phyloP scores from a whole-genome alignment of 2,888 invertebrate species.

The Drosophila diplacantha region DNA sequence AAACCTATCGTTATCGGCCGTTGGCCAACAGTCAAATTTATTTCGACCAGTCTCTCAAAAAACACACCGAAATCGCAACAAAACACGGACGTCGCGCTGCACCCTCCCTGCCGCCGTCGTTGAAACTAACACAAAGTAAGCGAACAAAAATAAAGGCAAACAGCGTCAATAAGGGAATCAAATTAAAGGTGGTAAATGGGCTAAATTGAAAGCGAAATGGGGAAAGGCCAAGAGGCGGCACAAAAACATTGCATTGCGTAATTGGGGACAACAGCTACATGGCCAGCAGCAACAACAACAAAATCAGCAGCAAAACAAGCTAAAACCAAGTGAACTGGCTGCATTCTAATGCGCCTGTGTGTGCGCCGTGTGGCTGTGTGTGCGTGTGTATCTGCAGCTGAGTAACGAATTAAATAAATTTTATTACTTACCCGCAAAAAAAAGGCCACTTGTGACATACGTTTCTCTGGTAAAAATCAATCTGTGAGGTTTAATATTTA shows the following conservation, averaged over 20 bases:
- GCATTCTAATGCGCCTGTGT: conserved; percentile 49
- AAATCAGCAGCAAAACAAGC: conserved; percentile 36
- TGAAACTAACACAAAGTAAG: conserved; percentile 53
- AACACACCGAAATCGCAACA: conserved; percentile 43
- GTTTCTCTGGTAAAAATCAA: conserved; percentile 49
- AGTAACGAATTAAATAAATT: conserved; percentile 31
- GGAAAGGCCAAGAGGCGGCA: conserved; percentile 4
- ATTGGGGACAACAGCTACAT: conserved; percentile 46
- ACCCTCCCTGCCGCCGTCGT: conserved; percentile 25
- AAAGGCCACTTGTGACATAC: conserved; percentile 45
- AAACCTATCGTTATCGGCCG: conserved; percentile 25
- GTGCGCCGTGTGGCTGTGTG: conserved; percentile 14
- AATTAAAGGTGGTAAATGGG: conserved; percentile 1
- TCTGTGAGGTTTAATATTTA: conserved; percentile 16
- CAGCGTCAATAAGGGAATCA: background rate
- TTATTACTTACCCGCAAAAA: conserved; percentile 61
- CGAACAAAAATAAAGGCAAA: conserved; percentile 20
- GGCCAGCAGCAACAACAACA: conserved; percentile 32
- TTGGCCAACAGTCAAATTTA: conserved; percentile 7
- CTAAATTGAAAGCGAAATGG: conserved; percentile 4
- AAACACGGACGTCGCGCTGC: conserved; percentile 36
- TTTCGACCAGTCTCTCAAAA: conserved; percentile 34
- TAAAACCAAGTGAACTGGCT: conserved; percentile 40
- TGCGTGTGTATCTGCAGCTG: conserved; percentile 43
- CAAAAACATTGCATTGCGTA: conserved; percentile 56